phyloP scores from a whole-genome alignment of 1,140 invertebrate species.

The Amyelois transitella region DNA sequence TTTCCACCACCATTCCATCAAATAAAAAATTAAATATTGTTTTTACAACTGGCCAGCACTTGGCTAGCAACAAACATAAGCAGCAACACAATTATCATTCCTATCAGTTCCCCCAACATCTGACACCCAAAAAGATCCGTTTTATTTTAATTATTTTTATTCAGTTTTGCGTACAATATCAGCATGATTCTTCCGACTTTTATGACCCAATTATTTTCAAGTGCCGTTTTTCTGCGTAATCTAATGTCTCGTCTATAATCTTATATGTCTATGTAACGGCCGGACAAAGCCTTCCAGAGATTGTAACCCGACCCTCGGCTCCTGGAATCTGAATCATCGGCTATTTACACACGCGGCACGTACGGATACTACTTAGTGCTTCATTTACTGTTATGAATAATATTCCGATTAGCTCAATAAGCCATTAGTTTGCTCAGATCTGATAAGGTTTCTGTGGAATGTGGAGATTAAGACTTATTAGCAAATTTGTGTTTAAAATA shows the following conservation, averaged over 20 bases:
- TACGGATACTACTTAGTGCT: background rate
- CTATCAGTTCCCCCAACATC: no score
- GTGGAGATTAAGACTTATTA: background rate
- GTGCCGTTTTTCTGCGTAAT: background rate
- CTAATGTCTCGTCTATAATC: background rate
- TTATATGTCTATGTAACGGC: background rate
- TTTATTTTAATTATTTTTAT: no score
- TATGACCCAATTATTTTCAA: no score
- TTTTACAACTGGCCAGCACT: no score
- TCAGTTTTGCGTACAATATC: no score
- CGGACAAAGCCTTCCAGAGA: background rate
- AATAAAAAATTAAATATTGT: no score
- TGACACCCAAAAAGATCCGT: no score
- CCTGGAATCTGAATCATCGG: constrained; percentile 10
- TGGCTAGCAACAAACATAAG: no score
- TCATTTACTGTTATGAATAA: background rate
- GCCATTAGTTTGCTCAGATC: background rate
- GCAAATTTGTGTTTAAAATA: no score
- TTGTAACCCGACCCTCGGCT: background rate
- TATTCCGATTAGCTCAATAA: background rate
- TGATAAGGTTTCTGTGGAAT: background rate
- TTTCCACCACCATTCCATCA: no score
- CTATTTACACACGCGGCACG: constrained; percentile 11
- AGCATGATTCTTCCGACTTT: no score
- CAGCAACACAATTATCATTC: no score